These are phyloP conservation scores for Drosophila grimshawi DNA, from an alignment of 1,140 invertebrate genomes.

Conservation along the genomic window DNA sequence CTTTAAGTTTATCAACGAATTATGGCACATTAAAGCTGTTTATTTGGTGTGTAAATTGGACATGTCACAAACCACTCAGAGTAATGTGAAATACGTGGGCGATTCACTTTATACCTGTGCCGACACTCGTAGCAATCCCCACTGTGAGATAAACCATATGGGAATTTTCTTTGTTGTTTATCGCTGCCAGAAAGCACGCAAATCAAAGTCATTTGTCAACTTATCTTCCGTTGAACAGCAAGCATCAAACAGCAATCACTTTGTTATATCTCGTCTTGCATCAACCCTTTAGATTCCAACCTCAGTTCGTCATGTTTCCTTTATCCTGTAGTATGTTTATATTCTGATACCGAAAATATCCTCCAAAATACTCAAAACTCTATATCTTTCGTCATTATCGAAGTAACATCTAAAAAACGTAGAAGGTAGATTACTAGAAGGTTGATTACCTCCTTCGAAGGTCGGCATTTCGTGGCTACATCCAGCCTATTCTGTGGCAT, in stretches of 20 bases:
- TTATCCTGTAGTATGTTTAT: conserved; percentile 22
- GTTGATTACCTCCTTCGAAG: too few species aligned
- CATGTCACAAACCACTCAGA: conserved; percentile 26
- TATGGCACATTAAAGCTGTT: too few species aligned
- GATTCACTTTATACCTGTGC: conserved; percentile 34
- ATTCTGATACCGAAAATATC: too few species aligned
- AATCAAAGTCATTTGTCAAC: conserved; percentile 34
- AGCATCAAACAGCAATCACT: conserved; percentile 31
- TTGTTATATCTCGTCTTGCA: conserved; percentile 16
- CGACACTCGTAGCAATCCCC: conserved; percentile 27
- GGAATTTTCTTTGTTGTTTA: conserved; percentile 18
- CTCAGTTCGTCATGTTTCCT: conserved; percentile 47
- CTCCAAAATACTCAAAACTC: too few species aligned
- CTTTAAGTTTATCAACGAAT: too few species aligned
- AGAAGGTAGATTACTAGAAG: too few species aligned
- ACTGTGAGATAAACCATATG: conserved; percentile 13
- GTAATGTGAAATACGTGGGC: conserved; percentile 36
- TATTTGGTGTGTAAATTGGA: neutral
- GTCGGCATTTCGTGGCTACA: conserved; percentile 17
- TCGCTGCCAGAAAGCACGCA: conserved; percentile 8
- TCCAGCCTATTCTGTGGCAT: too few species aligned
- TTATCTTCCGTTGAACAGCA: conserved; percentile 1
- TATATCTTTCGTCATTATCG: too few species aligned
- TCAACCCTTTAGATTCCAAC: conserved; percentile 24
- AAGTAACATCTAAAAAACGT: too few species aligned